These are phyloP conservation scores for Athrips mouffetella DNA, from an alignment of 2,888 invertebrate species.

Conservation along the genomic window DNA sequence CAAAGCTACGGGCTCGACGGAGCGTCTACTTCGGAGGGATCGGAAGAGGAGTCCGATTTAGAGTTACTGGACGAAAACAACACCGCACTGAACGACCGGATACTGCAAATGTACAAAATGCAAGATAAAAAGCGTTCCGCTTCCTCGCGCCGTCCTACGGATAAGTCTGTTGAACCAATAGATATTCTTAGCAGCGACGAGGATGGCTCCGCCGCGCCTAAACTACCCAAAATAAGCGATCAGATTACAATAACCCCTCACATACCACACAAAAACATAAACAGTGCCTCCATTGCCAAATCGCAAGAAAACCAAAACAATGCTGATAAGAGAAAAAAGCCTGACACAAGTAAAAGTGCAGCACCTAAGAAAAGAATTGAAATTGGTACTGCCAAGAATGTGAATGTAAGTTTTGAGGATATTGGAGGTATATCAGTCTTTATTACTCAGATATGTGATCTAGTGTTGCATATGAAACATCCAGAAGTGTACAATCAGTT, in stretches of 20 bases:
- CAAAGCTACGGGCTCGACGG: constrained; percentile 82
- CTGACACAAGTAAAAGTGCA: constrained; percentile 43
- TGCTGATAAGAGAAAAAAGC: constrained; percentile 61
- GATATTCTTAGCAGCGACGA: constrained; percentile 69
- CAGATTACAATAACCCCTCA: constrained; percentile 73
- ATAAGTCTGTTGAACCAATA: constrained; percentile 66
- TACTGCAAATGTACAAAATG: constrained; percentile 72
- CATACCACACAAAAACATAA: constrained; percentile 50
- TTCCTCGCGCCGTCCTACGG: constrained; percentile 51
- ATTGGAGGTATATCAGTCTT: constrained; percentile 89
- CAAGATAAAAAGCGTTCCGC: constrained; percentile 69
- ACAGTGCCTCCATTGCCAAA: constrained; percentile 41
- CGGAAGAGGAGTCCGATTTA: constrained; percentile 81
- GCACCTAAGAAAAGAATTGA: constrained; percentile 54
- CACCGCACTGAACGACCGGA: constrained; percentile 82
- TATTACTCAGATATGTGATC: constrained; percentile 83
- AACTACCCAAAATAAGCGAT: constrained; percentile 70
- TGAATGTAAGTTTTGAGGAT: constrained; percentile 82
- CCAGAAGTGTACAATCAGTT: constrained; percentile 92
- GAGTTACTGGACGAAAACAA: constrained; percentile 89
- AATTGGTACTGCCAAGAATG: constrained; percentile 53
- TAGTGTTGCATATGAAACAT: constrained; percentile 91
- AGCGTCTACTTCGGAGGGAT: constrained; percentile 77
- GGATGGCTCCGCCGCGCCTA: constrained; percentile 62
- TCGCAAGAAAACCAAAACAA: constrained; percentile 44